Percentiles rank a stretch among this genome's conserved stretches.
Evolutionary conservation across 2,888 invertebrate species (phyloP).

Genomic region (Calameuta idolon): DNA sequence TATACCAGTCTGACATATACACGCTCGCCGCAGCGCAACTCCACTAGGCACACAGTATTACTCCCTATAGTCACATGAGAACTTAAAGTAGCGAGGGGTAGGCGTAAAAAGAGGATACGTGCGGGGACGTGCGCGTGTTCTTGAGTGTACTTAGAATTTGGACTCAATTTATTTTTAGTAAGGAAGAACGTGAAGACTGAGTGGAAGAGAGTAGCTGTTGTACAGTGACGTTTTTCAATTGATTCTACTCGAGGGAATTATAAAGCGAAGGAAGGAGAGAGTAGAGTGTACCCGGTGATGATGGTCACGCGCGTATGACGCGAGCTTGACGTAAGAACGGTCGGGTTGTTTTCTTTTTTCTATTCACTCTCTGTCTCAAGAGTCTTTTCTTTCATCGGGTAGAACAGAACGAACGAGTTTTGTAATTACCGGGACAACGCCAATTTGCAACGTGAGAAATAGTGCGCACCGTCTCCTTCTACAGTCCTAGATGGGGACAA

Average conservation of each 20-base stretch:
- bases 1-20: not conserved
- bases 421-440: not conserved
- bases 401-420: not conserved
- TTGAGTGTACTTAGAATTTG: not conserved
- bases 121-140: slow-evolving; percentile 23
- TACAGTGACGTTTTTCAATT: not conserved
- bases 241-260: not conserved
- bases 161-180: not conserved
- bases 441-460: not conserved
- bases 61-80: not conserved
- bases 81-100: not conserved
- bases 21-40: not conserved
- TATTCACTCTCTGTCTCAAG: not conserved
- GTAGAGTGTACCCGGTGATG: not conserved
- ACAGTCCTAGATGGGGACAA: not conserved
- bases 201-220: not conserved
- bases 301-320: slow-evolving; percentile 8
- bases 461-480: not conserved
- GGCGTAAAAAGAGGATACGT: slow-evolving; percentile 8
- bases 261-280: not conserved
- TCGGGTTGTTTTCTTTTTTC: slow-evolving; percentile 10
- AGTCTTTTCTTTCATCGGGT: not conserved
- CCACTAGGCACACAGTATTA: not conserved
- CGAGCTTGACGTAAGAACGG: slow-evolving; percentile 10
- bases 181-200: not conserved